Percentiles rank a stretch among this genome's conserved stretches.
These are phyloP conservation scores for Pseudochirops corinnae DNA, from an alignment of 2,797 vertebrate genomes.

Conservation along the genomic window DNA sequence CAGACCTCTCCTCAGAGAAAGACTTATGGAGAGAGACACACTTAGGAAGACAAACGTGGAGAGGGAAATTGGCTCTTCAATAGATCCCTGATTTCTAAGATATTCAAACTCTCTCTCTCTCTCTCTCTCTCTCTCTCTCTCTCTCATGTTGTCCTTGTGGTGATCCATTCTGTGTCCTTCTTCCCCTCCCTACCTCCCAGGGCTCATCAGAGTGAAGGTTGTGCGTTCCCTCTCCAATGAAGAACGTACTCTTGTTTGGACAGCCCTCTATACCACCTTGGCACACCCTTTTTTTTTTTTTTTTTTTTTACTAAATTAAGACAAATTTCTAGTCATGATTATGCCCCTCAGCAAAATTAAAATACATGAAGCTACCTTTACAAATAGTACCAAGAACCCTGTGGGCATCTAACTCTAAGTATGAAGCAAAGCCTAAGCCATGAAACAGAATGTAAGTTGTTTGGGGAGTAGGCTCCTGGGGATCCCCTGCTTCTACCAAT, in stretches of 20 bases:
- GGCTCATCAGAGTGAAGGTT: not conserved
- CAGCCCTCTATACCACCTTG: not conserved
- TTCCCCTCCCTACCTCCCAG: not conserved
- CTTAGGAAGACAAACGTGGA: not conserved
- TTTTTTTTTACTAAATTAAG: not conserved
- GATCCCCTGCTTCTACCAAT: not conserved
- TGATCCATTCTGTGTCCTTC: not conserved
- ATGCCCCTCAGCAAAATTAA: not conserved
- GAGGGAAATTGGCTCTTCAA: not conserved
- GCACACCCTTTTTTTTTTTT: not conserved
- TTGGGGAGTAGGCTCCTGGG: not conserved
- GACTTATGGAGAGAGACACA: not conserved
- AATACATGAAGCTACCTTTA: not conserved
- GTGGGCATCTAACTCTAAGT: not conserved
- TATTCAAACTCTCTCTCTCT: no score
- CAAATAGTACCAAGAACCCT: not conserved
- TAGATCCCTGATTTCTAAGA: not conserved
- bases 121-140: not conserved
- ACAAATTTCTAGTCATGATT: not conserved
- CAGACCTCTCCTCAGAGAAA: not conserved
- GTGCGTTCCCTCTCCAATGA: not conserved
- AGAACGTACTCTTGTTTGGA: not conserved
- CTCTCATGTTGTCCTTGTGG: not conserved
- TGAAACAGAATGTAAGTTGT: not conserved
- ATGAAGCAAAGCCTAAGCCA: not conserved